Base-by-base conservation (phyloP, 2,797 vertebrate species). In the Cynopterus sphinx region DNA sequence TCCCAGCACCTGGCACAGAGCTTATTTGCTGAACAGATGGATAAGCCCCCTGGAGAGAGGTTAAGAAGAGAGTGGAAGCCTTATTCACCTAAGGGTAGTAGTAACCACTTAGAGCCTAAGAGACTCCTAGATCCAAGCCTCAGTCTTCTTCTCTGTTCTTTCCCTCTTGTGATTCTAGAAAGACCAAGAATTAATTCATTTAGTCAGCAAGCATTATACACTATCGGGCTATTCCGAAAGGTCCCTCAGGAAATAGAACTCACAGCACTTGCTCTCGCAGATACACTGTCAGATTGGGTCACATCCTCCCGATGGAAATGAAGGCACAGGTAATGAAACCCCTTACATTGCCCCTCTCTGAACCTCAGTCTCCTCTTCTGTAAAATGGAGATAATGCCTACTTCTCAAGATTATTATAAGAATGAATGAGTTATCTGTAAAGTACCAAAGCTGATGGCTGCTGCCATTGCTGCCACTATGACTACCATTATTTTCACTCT, bases 181-280 rank as follows among this genome's bases (percentile, higher is more conserved):
- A 92, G 7, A 91, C 31, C 57, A 97, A 51, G 31, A 70, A 55
- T 85, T 83, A 55, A 95, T 73, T 83, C 31, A 57, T 83, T 73
- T 75, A 75, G 24, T 55, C 86, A 78, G 15, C 33, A 74, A 74
- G 46, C 49, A 70, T 88, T 96, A 53, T 55, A 51, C 46, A 59
- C 12, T 71, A 43, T 41, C 75, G 57, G 28, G 9, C 89, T 87
- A 36, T 41, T 78, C 59, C 28, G 41, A 87, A 26, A 46, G 7
- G 13, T 41, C 74, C 51, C 57, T 86, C 55, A 55, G 85, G 57
- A 95, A 95, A 31, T 46, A 70, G n/a, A 70, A 39, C 28, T n/a
- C 21, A 73, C 36, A 71, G 73, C 12, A 75, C 74, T 33, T 73
- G 51, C 24, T 53, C 61, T 9, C 36, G 12, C 2, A 3, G 81